Conservation (phyloP, 1,140 invertebrate species). For the Atta colombica region DNA sequence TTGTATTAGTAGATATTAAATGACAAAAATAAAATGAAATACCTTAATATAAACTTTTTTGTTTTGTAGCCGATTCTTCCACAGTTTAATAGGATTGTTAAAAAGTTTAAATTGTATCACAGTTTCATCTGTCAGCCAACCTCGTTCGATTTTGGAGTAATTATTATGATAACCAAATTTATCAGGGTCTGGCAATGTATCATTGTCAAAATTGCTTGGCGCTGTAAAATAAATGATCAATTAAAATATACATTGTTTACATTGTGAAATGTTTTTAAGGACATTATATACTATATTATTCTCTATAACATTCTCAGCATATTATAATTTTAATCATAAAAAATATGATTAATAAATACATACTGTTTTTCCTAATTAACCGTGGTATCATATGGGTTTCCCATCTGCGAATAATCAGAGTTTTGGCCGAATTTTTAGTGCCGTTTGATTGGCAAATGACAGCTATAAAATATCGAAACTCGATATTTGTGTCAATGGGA, state of each 20-base stretch:
- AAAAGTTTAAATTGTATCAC: conserved; percentile 95
- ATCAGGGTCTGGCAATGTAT: conserved; percentile 84
- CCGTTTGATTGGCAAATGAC: conserved; percentile 85
- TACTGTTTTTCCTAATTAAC: conserved; percentile 86
- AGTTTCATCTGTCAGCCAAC: conserved; percentile 95
- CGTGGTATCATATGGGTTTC: conserved; percentile 93
- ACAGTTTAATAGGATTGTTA: conserved; percentile 93
- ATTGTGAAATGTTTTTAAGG: not conserved
- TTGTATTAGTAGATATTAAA: not conserved
- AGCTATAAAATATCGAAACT: conserved; percentile 93
- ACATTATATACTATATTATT: not conserved
- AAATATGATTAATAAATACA: conserved; percentile 46
- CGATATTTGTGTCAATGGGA: conserved; percentile 89
- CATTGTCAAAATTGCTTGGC: conserved; percentile 79
- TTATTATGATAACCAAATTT: conserved; percentile 90
- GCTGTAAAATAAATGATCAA: conserved; percentile 74
- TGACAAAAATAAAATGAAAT: conserved; percentile 22
- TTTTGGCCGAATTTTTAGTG: conserved; percentile 86
- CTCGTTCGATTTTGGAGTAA: conserved; percentile 90
- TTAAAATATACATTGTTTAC: not conserved
- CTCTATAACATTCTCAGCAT: not conserved
- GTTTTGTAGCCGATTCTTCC: conserved; percentile 92
- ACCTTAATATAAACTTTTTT: conserved; percentile 91
- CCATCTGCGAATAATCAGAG: conserved; percentile 92
- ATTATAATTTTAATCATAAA: not conserved